These are phyloP conservation scores for Sapajus apella DNA, from an alignment of 2,113 vertebrate species.

Conservation along the genomic window DNA sequence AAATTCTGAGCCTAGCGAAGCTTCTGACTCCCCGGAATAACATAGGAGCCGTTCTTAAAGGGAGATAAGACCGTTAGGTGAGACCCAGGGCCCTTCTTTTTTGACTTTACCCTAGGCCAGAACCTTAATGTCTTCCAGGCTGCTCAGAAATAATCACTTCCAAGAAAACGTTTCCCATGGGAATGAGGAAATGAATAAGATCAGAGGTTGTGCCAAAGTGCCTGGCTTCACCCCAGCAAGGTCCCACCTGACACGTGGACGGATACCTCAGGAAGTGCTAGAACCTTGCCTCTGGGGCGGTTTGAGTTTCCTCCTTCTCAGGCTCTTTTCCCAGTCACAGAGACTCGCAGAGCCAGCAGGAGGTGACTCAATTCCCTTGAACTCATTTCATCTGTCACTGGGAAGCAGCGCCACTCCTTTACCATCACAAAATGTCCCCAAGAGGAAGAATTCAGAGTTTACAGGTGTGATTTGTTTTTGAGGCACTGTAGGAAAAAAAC, in stretches of 20 bases:
- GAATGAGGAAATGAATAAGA: background rate
- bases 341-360: background rate
- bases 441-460: background rate
- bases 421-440: background rate
- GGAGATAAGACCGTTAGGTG: background rate
- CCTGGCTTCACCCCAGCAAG: background rate
- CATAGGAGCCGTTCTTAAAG: background rate
- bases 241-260: background rate
- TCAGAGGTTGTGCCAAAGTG: background rate
- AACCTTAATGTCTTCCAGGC: background rate
- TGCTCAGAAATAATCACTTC: background rate
- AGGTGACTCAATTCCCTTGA: background rate
- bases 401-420: background rate
- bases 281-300: background rate
- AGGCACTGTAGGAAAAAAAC: background rate
- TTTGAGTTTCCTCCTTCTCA: background rate
- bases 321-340: background rate
- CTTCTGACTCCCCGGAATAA: background rate
- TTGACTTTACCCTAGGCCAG: background rate
- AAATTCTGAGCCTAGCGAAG: fast-evolving
- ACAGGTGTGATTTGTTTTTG: background rate
- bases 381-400: background rate
- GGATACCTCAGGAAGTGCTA: background rate
- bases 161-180: background rate
- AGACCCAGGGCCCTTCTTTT: background rate